Evolutionary conservation across 2,113 vertebrate species (phyloP).

Genomic region (Nansenia antarctica): DNA sequence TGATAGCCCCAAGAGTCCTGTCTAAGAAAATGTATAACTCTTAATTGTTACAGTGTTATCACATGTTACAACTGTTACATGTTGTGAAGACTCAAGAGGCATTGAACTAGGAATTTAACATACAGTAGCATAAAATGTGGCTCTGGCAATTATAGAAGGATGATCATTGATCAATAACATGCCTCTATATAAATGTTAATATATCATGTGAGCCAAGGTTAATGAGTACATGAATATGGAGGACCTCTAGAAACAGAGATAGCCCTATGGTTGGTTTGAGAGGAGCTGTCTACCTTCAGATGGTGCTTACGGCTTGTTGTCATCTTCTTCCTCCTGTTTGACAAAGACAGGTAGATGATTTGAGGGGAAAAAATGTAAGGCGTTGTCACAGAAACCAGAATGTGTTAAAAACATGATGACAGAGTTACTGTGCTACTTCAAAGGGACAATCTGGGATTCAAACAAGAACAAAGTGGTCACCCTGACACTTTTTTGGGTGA

Average conservation of each 20-base stretch:
- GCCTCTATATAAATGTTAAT: background rate
- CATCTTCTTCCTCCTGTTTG: conserved; percentile 78
- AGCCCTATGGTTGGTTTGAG: background rate
- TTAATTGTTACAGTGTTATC: background rate
- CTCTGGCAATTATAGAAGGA: background rate
- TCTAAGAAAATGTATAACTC: background rate
- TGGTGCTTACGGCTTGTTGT: conserved; percentile 78
- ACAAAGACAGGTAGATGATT: background rate
- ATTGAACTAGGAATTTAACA: background rate
- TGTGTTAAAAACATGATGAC: background rate
- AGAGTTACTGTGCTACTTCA: background rate
- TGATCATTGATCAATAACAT: background rate
- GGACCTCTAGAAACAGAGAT: too few relatives aligned
- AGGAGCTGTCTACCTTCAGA: conserved; percentile 72
- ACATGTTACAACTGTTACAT: too few relatives aligned
- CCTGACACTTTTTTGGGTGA: too few relatives aligned
- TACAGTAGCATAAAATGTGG: background rate
- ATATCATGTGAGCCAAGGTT: too few relatives aligned
- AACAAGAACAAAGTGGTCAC: too few relatives aligned
- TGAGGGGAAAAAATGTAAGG: background rate
- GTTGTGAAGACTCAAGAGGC: too few relatives aligned
- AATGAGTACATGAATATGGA: too few relatives aligned
- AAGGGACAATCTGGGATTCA: background rate
- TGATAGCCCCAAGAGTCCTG: background rate
- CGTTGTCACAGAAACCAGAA: background rate